Base-by-base conservation (phyloP, 2,113 vertebrate species). In the Pygoscelis antarcticus region DNA sequence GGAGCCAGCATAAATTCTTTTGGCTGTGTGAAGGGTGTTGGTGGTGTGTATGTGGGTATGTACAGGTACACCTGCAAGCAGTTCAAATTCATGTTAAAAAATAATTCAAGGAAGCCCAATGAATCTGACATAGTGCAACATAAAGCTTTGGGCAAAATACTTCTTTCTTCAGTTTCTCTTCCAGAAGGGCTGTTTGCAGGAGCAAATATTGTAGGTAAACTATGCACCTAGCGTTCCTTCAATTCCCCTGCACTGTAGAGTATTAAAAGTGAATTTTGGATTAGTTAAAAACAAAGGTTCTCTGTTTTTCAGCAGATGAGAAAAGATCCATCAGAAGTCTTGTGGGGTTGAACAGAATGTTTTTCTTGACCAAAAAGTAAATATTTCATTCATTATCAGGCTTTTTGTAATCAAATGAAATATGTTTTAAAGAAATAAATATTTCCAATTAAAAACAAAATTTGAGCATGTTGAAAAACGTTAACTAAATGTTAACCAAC, bases 211-310 rank as follows among this genome's bases (percentile, higher is more conserved):
- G 25, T 14, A 75, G 30, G 51, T 18, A 58, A 91, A 61, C 16
- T 16, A 8, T 3, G 4, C 8, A 23, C 27, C 42, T 57, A 47
- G 8, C 3, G 22, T 89, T 40, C 32, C 49, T 34, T 47, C 58
- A 29, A 3, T 57, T 80, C 54, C 20, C 21, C 16, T 49, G 20
- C 0, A 0, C n/a, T 34, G 3, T 11, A 18, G 42, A 22, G 19
- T 71, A 23, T 68, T 78, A 26, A 22, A 71, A 64, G 20, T 42
- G 3, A 60, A 29, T 83, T 93, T 93, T 81, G 60, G 42, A 46
- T 74, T 91, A 74, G 19, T 29, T 23, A 51, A 54, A 91, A 71
- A 3, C 10, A 30, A 77, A 77, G 13, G 7, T 32, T 29, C 2
- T 83, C 69, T 55, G 2, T 47, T 89, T 88, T 80, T 81, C 71